Evolutionary conservation across 2,797 vertebrate genomes (phyloP).

Genomic region (Syngnathus rostellatus): DNA sequence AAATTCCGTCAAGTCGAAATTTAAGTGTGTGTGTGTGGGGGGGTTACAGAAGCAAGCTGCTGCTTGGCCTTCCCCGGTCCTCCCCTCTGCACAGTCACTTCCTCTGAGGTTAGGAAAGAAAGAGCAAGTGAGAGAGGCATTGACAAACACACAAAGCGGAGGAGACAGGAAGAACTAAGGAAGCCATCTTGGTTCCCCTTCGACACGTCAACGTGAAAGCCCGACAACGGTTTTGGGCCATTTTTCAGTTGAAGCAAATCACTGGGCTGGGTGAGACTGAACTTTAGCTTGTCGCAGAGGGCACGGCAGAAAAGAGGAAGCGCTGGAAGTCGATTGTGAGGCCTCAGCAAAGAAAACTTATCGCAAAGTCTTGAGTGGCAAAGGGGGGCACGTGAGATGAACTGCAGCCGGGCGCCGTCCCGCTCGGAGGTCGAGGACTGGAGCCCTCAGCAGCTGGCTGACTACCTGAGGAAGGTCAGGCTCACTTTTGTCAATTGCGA

Average conservation of each 20-base stretch:
- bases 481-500: neutral
- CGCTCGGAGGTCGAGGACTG: slow-evolving; percentile 63
- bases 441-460: slow-evolving; percentile 58
- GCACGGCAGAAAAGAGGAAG: neutral
- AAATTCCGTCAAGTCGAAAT: too few species aligned
- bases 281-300: neutral
- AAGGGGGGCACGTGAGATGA: slow-evolving; percentile 46
- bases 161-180: slow-evolving; percentile 24
- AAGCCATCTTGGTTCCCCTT: slow-evolving; percentile 43
- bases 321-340: neutral
- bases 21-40: slow-evolving; percentile 14
- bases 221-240: neutral
- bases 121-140: slow-evolving; percentile 11
- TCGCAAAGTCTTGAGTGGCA: neutral
- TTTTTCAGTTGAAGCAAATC: slow-evolving; percentile 18
- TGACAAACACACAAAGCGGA: slow-evolving; percentile 5
- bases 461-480: slow-evolving; percentile 68
- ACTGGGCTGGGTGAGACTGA: neutral
- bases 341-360: neutral
- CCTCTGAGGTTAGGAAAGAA: slow-evolving; percentile 31
- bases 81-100: slow-evolving; percentile 40
- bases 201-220: slow-evolving; percentile 5
- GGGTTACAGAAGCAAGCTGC: slow-evolving; percentile 5
- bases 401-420: slow-evolving; percentile 43
- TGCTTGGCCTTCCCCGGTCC: slow-evolving; percentile 3